Evolutionary conservation across 2,888 invertebrate genomes (phyloP).

Genomic region (Zygothrica quintamaculata): DNA sequence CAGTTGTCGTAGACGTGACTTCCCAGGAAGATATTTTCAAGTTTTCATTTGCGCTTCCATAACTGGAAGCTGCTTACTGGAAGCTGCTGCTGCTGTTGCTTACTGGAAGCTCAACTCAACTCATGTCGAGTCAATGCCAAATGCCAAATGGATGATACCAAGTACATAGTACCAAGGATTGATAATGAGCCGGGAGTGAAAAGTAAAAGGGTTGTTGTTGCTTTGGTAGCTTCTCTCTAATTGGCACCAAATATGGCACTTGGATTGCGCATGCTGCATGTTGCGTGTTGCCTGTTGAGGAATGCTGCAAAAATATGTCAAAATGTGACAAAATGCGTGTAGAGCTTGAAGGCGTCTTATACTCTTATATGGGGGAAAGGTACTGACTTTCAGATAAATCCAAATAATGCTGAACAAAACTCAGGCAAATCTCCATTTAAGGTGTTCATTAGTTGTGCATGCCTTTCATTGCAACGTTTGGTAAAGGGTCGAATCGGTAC

Average conservation of each 20-base stretch:
- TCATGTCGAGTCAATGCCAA: background rate
- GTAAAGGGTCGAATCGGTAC: conserved; percentile 14
- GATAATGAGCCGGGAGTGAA: conserved; percentile 48
- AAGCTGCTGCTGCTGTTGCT: too few species aligned
- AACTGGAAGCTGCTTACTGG: conserved; percentile 77
- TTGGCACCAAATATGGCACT: conserved; percentile 80
- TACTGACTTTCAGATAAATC: conserved; percentile 36
- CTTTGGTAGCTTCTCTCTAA: conserved; percentile 63
- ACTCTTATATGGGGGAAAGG: conserved; percentile 48
- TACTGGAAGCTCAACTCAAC: too few species aligned
- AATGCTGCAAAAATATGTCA: conserved; percentile 75
- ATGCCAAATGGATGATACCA: conserved; percentile 6
- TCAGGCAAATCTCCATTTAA: conserved; percentile 60
- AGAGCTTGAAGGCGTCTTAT: conserved; percentile 36
- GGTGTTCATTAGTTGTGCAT: conserved; percentile 73
- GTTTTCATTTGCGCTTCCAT: conserved; percentile 83
- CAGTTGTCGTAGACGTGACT: conserved; percentile 61
- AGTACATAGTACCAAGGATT: background rate
- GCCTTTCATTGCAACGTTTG: too few species aligned
- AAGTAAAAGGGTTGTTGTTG: conserved; percentile 66
- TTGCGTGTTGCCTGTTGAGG: conserved; percentile 40
- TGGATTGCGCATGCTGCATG: conserved; percentile 29
- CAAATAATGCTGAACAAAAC: conserved; percentile 43
- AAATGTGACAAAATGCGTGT: conserved; percentile 80
- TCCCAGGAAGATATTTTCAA: conserved; percentile 64